Base-by-base conservation (phyloP, 2,888 invertebrate species). In the Synergus itoensis region DNA sequence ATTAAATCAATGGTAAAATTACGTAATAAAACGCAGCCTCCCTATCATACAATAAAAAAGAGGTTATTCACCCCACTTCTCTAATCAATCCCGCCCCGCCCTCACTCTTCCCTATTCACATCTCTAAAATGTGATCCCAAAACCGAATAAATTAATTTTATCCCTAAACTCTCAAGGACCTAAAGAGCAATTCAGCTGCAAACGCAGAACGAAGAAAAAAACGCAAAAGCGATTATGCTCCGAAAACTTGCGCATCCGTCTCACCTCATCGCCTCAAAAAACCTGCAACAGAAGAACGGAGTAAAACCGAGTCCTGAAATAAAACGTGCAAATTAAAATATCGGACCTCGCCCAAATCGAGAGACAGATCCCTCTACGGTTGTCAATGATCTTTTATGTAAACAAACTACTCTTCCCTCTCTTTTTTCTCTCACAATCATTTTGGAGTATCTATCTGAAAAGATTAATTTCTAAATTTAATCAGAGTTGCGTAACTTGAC, bases 401-500 rank as follows among this genome's bases (percentile, higher is more conserved):
- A 86, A 87, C 86, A 87, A 86, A 83, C 80, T 77, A 65, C 63
- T 40, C 57, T 53, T 64, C 28, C 75, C 12, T 11, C 45, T 63
- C 43, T 12, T 14, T 14, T 18, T 67, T 48, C 62, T 75, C 21
- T 14, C 14, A 21, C 21, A n/a, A n/a, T 18, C 7, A 41, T n/a
- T n/a, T 60, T 60, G 8, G 36, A n/a, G 48, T 11, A 53, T 11
- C 9, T 53, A 21, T 8, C 21, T 53, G n/a, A 53, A 80, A 69
- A 78, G 78, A n/a, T 7, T 7, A 53, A 21, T 60, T 11, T 77
- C 86, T 82, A 85, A 87, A 87, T 87, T 88, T 85, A 85, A 84
- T 84, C 80, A 53, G 73, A 48, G 83, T 87, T 88, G 88, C 87
- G 82, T 88, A 88, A 88, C 81, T 80, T 75, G 78, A 65, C 12